Evolutionary conservation across 2,888 invertebrate genomes (phyloP).

Genomic region (Nezara viridula): DNA sequence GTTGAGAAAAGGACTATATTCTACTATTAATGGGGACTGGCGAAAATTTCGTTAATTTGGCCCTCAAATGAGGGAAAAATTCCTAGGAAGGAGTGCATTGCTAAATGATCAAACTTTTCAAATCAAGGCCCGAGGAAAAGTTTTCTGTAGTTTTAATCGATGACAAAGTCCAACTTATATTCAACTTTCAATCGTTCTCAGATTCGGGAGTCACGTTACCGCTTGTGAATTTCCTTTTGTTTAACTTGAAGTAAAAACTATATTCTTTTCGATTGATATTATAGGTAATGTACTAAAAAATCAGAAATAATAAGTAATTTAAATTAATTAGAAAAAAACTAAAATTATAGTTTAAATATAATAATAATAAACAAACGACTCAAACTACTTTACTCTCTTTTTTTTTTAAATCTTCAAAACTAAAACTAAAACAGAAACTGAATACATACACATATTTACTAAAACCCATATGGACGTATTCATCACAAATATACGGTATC

Average conservation of each 20-base stretch:
- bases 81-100: constrained; percentile 13
- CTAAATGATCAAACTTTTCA: constrained; percentile 35
- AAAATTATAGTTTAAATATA: too few species aligned
- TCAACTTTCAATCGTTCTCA: constrained; percentile 11
- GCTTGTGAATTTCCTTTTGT: neutral
- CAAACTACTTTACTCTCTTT: too few species aligned
- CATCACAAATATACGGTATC: too few species aligned
- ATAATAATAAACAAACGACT: too few species aligned
- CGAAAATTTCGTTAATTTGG: neutral
- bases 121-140: constrained; percentile 13
- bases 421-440: too few species aligned
- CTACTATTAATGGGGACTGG: neutral
- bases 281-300: neutral
- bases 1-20: neutral
- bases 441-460: too few species aligned
- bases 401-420: too few species aligned
- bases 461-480: too few species aligned
- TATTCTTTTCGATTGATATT: neutral
- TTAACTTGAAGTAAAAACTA: neutral
- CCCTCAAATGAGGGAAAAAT: constrained; percentile 17
- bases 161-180: constrained; percentile 31
- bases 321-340: too few species aligned
- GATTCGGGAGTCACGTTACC: neutral
- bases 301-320: too few species aligned
- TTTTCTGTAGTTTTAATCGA: constrained; percentile 38